A percentile compares a stretch with the other conserved stretches of the same genome.
Evolutionary conservation across 2,797 vertebrate genomes (phyloP).

Genomic region (Neosilurus mollespiculum): DNA sequence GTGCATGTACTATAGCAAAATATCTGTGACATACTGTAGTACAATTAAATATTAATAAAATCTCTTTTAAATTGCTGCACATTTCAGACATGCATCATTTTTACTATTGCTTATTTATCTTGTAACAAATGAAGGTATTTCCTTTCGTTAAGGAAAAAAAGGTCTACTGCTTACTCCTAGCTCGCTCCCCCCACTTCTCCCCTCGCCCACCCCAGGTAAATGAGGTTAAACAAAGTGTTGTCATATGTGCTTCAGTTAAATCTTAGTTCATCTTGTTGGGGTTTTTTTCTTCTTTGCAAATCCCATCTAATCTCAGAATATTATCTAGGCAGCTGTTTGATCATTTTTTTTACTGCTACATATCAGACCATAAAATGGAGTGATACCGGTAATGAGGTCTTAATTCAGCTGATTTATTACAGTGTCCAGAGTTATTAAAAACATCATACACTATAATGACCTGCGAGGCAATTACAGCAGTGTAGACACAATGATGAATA

Average conservation of each 20-base stretch:
- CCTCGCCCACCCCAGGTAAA: slow-evolving; percentile 32
- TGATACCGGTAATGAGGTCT: neutral
- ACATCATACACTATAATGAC: slow-evolving; percentile 25
- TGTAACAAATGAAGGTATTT: neutral
- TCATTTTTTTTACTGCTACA: slow-evolving; percentile 7
- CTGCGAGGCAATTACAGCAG: neutral
- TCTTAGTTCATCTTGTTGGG: slow-evolving; percentile 40
- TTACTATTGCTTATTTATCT: neutral
- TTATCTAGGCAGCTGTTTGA: slow-evolving; percentile 25
- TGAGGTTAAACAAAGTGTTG: slow-evolving; percentile 49
- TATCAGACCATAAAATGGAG: slow-evolving; percentile 10
- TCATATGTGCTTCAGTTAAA: slow-evolving; percentile 46
- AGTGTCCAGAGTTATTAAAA: slow-evolving; percentile 19
- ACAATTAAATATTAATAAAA: neutral
- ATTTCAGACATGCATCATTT: neutral
- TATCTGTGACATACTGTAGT: neutral
- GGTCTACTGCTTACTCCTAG: neutral
- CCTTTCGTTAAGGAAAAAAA: neutral
- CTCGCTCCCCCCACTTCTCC: neutral
- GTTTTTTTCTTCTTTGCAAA: slow-evolving; percentile 14
- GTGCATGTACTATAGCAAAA: slow-evolving; percentile 5
- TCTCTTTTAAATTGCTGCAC: neutral
- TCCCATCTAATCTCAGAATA: slow-evolving; percentile 33
- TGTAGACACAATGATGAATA: slow-evolving; percentile 20
- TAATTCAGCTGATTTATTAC: slow-evolving; percentile 23